A percentile compares a stretch with the other conserved stretches of the same genome.
These are phyloP conservation scores for Daphoenositta chrysoptera DNA, from an alignment of 2,113 vertebrate genomes.

Conservation along the genomic window DNA sequence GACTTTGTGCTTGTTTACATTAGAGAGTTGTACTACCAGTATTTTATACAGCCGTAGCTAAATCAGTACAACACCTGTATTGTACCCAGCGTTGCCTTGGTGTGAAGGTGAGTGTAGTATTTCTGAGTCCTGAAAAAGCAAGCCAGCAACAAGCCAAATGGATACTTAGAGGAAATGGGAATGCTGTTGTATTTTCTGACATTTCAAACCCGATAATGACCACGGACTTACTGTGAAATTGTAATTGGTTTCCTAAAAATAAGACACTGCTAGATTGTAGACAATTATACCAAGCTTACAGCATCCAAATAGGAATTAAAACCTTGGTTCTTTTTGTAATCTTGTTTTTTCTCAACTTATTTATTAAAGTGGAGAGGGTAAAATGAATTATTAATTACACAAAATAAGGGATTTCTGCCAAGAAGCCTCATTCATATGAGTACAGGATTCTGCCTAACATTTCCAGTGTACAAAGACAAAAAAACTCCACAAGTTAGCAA, in stretches of 20 bases:
- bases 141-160: background rate
- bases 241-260: conserved; percentile 29
- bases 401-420: background rate
- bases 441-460: background rate
- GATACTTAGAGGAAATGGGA: background rate
- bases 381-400: background rate
- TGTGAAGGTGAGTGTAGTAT: background rate
- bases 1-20: conserved; percentile 29
- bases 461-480: background rate
- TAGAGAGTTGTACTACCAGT: conserved; percentile 38
- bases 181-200: background rate
- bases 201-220: background rate
- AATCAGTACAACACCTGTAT: conserved; percentile 32
- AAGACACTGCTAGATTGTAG: background rate
- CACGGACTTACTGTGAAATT: background rate
- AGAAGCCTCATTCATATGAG: background rate
- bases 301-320: background rate
- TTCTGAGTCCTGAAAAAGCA: background rate
- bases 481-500: background rate
- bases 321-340: background rate
- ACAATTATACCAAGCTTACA: background rate
- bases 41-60: background rate
- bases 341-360: background rate
- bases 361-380: background rate
- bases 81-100: background rate